These are phyloP conservation scores for Noctua fimbriata DNA, from an alignment of 2,888 invertebrate genomes.

Conservation along the genomic window DNA sequence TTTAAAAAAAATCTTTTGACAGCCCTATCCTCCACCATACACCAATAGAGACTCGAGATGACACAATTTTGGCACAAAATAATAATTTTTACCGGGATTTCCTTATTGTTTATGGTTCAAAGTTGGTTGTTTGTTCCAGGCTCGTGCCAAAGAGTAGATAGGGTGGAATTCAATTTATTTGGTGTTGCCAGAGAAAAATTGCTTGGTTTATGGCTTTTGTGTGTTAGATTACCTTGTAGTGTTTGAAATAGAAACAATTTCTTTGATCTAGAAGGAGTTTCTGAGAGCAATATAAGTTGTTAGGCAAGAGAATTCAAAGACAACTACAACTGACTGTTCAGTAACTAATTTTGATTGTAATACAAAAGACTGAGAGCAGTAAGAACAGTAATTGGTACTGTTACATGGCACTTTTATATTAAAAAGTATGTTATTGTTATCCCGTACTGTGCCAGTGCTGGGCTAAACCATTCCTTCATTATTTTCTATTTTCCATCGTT, in stretches of 20 bases:
- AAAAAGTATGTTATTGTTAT: neutral
- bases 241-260: neutral
- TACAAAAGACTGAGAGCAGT: neutral
- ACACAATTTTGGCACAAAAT: constrained; percentile 55
- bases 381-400: neutral
- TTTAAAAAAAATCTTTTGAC: neutral
- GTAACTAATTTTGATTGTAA: neutral
- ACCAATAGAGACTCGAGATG: constrained; percentile 37
- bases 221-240: neutral
- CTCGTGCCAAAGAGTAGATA: constrained; percentile 27
- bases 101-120: constrained; percentile 60
- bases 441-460: neutral
- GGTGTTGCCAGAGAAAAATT: constrained; percentile 41
- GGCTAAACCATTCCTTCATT: neutral
- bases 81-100: constrained; percentile 60
- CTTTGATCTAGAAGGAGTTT: neutral
- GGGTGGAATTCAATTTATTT: constrained; percentile 58
- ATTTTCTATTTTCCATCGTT: neutral
- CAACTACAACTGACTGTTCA: neutral
- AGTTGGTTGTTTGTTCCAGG: constrained; percentile 59
- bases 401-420: neutral
- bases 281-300: neutral
- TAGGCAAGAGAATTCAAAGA: neutral
- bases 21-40: constrained; percentile 21
- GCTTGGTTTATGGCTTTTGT: constrained; percentile 41